A percentile compares a stretch with the other conserved stretches of the same genome.
Evolutionary conservation across 2,888 invertebrate species (phyloP).

Genomic region (Caenorhabditis sp.): DNA sequence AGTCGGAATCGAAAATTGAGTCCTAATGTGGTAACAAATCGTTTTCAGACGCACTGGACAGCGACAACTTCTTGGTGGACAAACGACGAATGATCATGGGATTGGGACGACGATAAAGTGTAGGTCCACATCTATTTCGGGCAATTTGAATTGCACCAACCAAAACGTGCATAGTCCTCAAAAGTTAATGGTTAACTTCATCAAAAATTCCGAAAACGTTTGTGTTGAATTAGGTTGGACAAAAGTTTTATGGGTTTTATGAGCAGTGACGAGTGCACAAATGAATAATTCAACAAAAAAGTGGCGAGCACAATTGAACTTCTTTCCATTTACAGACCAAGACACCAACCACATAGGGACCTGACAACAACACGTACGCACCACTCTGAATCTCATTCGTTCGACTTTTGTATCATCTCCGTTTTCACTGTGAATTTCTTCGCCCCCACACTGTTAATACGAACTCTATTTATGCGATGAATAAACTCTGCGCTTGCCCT

Average conservation of each 20-base stretch:
- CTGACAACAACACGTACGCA: too few relatives aligned
- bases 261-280: constrained; percentile 43
- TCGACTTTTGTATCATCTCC: too few relatives aligned
- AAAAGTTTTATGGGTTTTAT: constrained; percentile 44
- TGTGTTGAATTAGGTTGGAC: not conserved
- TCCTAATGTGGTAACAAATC: too few relatives aligned
- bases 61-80: constrained; percentile 2
- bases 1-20: too few relatives aligned
- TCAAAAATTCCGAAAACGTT: constrained; percentile 25
- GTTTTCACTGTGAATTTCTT: too few relatives aligned
- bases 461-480: constrained; percentile 15
- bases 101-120: constrained; percentile 34
- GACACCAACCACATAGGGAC: not conserved
- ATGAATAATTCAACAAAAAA: constrained; percentile 42
- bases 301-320: constrained; percentile 16
- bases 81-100: constrained; percentile 48
- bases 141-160: too few relatives aligned
- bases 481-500: constrained; percentile 6
- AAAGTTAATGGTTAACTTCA: constrained; percentile 27
- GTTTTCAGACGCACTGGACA: constrained; percentile 25
- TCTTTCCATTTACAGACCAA: too few relatives aligned
- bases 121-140: too few relatives aligned
- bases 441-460: too few relatives aligned
- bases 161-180: too few relatives aligned
- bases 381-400: not conserved